Base-by-base conservation (phyloP, 2,113 vertebrate genomes). In the Chauna torquata region DNA sequence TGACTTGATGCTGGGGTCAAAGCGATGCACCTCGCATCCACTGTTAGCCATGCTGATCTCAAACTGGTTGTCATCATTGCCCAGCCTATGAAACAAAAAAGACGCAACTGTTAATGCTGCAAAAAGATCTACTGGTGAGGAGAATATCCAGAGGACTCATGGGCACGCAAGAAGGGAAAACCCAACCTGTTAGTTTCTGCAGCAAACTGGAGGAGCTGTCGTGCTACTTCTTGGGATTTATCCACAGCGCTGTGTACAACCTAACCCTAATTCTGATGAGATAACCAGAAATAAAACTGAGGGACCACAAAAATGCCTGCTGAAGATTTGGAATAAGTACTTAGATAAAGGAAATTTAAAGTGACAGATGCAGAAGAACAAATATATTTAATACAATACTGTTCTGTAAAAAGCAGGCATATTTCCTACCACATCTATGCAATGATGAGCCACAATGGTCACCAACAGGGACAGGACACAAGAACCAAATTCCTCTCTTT, bases 21-120 rank as follows among this genome's bases (percentile, higher is more conserved):
- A 99, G 86, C 98, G 99, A 96, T 99, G 99, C 36, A 99, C 99
- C 89, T 99, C 99, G 55, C 99, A 99, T 0, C 99, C 99, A 0
- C 95, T 97, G 12, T 79, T 94, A 49, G 98, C 98, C 71, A 99
- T 98, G 83, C 91, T 96, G 7, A 83, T 92, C 97, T 99, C 99
- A 97, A 99, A 98, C 38, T 95, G 97, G 42, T 98, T 98, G 59
- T 99, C 98, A 2, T 98, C 98, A 0, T 75, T 98, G 50, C 99
- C 99, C 64, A 99, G 93, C 82, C 99, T 99, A 55, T 3, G 23
- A 95, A 95, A 69, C 9, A 72, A 44, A 52, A n/a, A 66, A 72
- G 9, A 71, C 3, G 16, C 19, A 47, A 55, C 15, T 40, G 64
- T 5, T 40, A 22, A 55, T 40, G 74, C 12, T 70, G 34, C 47